phyloP scores from a whole-genome alignment of 2,113 vertebrate species.

The Cebidichthys violaceus region DNA sequence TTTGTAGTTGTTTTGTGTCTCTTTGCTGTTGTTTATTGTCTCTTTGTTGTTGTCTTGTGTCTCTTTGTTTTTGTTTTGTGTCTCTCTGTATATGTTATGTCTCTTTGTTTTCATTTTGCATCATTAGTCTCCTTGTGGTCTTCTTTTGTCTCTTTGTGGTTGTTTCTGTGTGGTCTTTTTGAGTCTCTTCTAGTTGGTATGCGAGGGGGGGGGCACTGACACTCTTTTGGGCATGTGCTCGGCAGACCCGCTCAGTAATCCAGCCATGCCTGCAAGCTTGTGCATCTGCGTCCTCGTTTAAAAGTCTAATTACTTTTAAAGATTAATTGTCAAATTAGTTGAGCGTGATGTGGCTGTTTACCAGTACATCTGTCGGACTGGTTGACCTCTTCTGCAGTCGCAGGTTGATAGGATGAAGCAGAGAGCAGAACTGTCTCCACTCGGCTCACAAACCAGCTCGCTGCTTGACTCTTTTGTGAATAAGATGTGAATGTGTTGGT shows the following conservation, averaged over 20 bases:
- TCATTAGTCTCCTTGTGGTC: neutral
- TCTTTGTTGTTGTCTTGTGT: neutral
- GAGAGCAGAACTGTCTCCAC: no score
- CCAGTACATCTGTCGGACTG: neutral
- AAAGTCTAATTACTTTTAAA: constrained; percentile 1
- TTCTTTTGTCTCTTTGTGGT: neutral
- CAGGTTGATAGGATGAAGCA: neutral
- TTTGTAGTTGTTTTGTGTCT: neutral
- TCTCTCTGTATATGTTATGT: neutral
- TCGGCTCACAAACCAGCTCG: neutral
- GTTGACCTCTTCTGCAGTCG: neutral
- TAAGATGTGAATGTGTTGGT: neutral
- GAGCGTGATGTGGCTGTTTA: neutral
- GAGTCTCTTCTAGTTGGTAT: neutral
- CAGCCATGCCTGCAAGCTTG: neutral
- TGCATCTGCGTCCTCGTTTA: neutral
- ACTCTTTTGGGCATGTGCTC: neutral
- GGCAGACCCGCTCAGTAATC: neutral
- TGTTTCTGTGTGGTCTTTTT: neutral
- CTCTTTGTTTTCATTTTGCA: no score
- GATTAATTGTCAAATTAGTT: neutral
- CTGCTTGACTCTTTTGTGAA: neutral
- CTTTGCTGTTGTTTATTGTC: no score
- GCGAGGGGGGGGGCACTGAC: neutral
- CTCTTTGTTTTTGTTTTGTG: neutral